Conservation (phyloP, 2,797 vertebrate genomes). For the Tragelaphus oryx region DNA sequence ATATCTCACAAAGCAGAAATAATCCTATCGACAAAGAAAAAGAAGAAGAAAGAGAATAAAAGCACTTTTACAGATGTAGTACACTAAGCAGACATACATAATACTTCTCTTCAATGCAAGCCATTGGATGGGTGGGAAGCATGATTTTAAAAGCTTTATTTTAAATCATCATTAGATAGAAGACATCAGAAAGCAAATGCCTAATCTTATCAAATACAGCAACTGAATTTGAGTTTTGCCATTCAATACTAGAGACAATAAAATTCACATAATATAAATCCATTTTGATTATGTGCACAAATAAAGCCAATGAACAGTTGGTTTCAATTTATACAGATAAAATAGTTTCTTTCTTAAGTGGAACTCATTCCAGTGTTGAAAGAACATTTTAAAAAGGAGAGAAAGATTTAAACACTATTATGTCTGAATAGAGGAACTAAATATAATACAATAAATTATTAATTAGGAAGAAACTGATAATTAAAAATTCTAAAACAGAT, state of each 20-base stretch:
- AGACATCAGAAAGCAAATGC: background rate
- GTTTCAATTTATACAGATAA: conserved; percentile 52
- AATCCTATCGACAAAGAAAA: background rate
- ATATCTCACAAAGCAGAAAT: conserved; percentile 21
- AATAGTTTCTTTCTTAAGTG: conserved; percentile 21
- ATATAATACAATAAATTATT: background rate
- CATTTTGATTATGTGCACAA: conserved; percentile 22
- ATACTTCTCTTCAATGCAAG: conserved; percentile 12
- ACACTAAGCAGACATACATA: background rate
- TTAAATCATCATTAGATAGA: background rate
- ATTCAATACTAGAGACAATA: conserved; percentile 28
- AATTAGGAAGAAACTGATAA: conserved; percentile 32
- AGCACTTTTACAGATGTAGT: background rate
- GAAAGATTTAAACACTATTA: background rate
- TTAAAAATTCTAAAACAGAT: conserved; percentile 17
- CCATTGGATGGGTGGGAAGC: background rate
- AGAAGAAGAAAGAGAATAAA: background rate
- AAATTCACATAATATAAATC: conserved; percentile 35
- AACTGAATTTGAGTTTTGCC: background rate
- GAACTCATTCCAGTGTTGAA: background rate
- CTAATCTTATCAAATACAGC: background rate
- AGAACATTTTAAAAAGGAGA: background rate
- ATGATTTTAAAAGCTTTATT: conserved; percentile 40
- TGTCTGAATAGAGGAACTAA: background rate
- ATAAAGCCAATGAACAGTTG: conserved; percentile 37